Base-by-base conservation (phyloP, 1,140 invertebrate genomes). In the Andricus grossulariae region DNA sequence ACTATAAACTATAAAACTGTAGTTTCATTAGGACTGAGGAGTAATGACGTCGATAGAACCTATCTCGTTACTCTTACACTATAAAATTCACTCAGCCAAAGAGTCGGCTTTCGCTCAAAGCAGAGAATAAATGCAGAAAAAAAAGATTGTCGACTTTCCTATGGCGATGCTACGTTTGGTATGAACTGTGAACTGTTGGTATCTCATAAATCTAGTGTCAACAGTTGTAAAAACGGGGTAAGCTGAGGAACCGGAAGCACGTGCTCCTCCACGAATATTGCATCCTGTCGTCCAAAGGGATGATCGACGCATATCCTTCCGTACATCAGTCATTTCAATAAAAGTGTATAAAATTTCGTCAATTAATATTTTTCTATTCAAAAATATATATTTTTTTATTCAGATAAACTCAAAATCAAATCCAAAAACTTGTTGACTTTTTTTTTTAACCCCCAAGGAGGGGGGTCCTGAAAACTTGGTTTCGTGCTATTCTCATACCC, bases 171-270 rank as follows among this genome's bases (percentile, higher is more conserved):
- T 25, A 60, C 19, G 21, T 16, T 73, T 25, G 18, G 60, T 18
- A 45, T 19, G 74, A 73, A 74, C 71, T 51, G 73, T 79, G 73
- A 77, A 76, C 66, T 51, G 51, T 81, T 79, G 18, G 73, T 73
- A 76, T 75, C 73, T 49, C 77, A 83, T 83, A 85, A 87, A 85
- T 86, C 66, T 73, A 80, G 39, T 66, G 52, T 70, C 74, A 86
- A 82, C 81, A 60, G 50, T 74, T 71, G 76, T 79, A 77, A 77
- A 82, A 86, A 83, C 77, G 74, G 75, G 49, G 66, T 80, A 80
- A 87, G 66, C 76, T 79, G 71, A 83, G 60, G 79, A 87, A 87
- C 79, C 80, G 83, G 83, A 86, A 86, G 80, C 78, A 80, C 78
- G 79, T 80, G 81, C 79, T 79, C 39, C 25, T 71, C 50, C 50